Conservation (phyloP, 2,888 invertebrate species). For the Pardosa pseudoannulata region DNA sequence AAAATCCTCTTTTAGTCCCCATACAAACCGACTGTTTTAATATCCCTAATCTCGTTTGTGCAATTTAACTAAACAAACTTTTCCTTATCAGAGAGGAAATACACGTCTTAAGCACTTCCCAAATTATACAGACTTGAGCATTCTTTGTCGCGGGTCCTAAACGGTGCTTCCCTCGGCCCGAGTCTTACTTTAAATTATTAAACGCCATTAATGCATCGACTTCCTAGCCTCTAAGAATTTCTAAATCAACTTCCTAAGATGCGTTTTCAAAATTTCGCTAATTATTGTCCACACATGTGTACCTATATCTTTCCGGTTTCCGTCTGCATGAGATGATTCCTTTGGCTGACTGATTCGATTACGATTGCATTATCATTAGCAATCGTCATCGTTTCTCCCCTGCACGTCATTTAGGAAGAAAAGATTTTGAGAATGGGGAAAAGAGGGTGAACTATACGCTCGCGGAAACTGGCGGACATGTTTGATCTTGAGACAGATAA, state of each 20-base stretch:
- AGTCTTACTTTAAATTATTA: constrained; percentile 48
- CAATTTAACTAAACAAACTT: constrained; percentile 12
- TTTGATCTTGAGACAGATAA: constrained; percentile 13
- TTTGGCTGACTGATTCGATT: constrained; percentile 66
- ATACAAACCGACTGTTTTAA: background rate
- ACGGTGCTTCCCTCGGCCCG: background rate
- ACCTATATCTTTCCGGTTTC: constrained; percentile 55
- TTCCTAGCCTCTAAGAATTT: constrained; percentile 48
- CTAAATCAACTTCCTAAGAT: constrained; percentile 45
- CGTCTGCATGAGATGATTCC: constrained; percentile 63
- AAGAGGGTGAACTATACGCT: background rate
- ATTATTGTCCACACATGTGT: constrained; percentile 59
- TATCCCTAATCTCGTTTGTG: background rate
- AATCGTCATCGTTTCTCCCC: constrained; percentile 69
- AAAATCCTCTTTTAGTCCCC: background rate
- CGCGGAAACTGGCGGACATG: constrained; percentile 25
- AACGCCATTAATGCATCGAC: constrained; percentile 35
- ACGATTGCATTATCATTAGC: constrained; percentile 72
- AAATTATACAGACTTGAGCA: background rate
- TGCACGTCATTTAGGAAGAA: constrained; percentile 65
- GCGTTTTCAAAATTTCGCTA: constrained; percentile 63
- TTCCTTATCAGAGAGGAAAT: constrained; percentile 3
- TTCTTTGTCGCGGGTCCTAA: constrained; percentile 17
- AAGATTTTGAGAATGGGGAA: constrained; percentile 31
- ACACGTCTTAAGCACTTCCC: background rate